Evolutionary conservation across 2,113 vertebrate species (phyloP), one percentile per base, ranked within the genome.

Genomic region (Oncorhynchus gorbuscha): DNA sequence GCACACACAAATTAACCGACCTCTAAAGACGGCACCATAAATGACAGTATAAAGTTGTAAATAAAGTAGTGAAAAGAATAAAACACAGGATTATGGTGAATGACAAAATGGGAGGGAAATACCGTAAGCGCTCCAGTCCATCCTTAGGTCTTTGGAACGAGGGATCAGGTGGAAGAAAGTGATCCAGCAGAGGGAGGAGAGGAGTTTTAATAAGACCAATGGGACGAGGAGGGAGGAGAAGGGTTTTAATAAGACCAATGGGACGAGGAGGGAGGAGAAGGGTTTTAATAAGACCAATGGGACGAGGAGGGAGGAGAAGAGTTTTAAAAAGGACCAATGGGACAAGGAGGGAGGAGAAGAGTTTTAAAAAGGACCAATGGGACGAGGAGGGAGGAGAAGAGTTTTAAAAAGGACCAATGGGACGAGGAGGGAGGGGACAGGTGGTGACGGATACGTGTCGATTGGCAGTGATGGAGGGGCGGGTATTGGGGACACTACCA

Each of bases 51-150:
- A 18, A 1, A 61, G 5, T 22, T 4, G 14, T 35, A 3, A n/a
- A 55, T 13, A 49, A n/a, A 35, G 61, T 49, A 77, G 30, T 55
- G 24, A 45, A 28, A 32, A 22, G 0, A 69, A 24, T 12, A 26
- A 20, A 9, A 67, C 28, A 4, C 4, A 16, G 3, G 20, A 70
- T 83, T 86, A 16, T 1, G 49, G 3, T 51, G 49, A 51, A 51
- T 51, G 14, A 5, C 49, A 51, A 51, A 51, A 51, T 3, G 49
- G 49, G 49, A 16, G 49, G 3, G 3, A 16, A 13, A 51, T 89
- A 93, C 92, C 90, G 20, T 90, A 87, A 12, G 76, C 18, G 2
- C 48, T 80, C 85, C 79, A 73, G 72, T 93, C 89, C 90, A 91
- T 91, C 65, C 45, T 77, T 59, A 67, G 24, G 76, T 18, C 70